Base-by-base conservation (phyloP, 2,888 invertebrate genomes). In the Pachycephus smyrnensis region DNA sequence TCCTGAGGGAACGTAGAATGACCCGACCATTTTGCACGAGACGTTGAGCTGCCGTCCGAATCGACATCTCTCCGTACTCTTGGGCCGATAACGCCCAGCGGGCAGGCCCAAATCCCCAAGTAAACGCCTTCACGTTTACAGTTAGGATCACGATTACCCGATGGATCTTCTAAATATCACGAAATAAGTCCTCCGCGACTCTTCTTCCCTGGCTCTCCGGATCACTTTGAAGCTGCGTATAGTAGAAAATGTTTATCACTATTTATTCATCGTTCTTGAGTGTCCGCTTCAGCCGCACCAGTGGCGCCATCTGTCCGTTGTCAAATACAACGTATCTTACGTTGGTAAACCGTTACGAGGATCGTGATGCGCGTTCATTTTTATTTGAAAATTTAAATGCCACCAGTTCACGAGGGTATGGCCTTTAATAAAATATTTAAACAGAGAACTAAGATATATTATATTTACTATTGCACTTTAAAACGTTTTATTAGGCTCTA, bases 1-100 rank as follows among this genome's bases (percentile, higher is more conserved):
- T 88, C 79, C 85, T 86, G 75, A 89, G 76, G 79, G 87, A 85
- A 77, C 89, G 90, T 73, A 91, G 75, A 75, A 90, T 79, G 71
- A 88, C 83, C 79, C 90, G 90, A 90, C 90, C 90, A 90, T 90
- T 88, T 88, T 90, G 90, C 82, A 90, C 30, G 74, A 91, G 80
- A 84, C 89, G 89, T 78, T 88, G 84, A 77, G 87, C 88, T 35
- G 82, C 85, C 55, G 87, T 86, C 80, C 90, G 87, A 84, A 91
- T 88, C 83, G 91, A 91, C 91, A 91, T 91, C 37, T 90, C 89
- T 85, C 86, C 84, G 73, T 77, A 83, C 75, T 88, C 88, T 79
- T 86, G 88, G 84, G 86, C 87, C 73, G 88, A 84, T 77, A 91
- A 79, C 82, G 88, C 89, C 89, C 91, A 87, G 37, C 85, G 88